Evolutionary conservation across 2,113 vertebrate genomes (phyloP).

Genomic region (Climacteris rufus): DNA sequence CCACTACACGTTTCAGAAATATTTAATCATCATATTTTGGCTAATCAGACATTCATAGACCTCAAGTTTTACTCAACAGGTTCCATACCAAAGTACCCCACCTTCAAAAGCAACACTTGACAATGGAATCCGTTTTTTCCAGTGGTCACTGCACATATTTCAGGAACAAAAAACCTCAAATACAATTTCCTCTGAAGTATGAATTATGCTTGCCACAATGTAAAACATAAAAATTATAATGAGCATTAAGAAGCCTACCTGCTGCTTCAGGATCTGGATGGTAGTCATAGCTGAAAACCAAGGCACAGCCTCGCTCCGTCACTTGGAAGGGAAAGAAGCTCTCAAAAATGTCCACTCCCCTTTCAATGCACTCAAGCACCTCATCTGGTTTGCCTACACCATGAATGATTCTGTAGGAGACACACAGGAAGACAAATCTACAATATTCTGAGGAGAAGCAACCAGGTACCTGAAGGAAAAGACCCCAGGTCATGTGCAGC

Average conservation of each 20-base stretch:
- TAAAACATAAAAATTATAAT: neutral
- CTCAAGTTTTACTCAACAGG: neutral
- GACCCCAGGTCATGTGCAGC: neutral
- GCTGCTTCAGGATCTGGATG: slow-evolving; percentile 76
- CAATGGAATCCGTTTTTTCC: neutral
- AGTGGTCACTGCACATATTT: neutral
- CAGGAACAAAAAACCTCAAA: neutral
- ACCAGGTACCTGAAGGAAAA: neutral
- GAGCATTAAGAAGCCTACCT: slow-evolving; percentile 72
- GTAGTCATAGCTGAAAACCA: slow-evolving; percentile 81
- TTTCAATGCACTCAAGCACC: slow-evolving; percentile 86
- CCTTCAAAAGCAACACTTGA: neutral
- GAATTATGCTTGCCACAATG: neutral
- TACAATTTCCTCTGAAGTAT: neutral
- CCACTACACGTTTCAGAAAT: neutral
- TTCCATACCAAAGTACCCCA: neutral
- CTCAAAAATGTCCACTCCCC: slow-evolving; percentile 94
- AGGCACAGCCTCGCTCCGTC: slow-evolving; percentile 89
- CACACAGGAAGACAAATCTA: neutral
- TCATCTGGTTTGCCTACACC: slow-evolving; percentile 90
- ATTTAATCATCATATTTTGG: neutral
- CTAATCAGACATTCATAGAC: neutral
- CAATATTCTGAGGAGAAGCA: neutral
- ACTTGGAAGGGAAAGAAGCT: slow-evolving; percentile 92
- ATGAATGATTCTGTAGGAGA: slow-evolving; percentile 81